phyloP scores from a whole-genome alignment of 1,140 invertebrate species.

The Wiebesia pumilae region DNA sequence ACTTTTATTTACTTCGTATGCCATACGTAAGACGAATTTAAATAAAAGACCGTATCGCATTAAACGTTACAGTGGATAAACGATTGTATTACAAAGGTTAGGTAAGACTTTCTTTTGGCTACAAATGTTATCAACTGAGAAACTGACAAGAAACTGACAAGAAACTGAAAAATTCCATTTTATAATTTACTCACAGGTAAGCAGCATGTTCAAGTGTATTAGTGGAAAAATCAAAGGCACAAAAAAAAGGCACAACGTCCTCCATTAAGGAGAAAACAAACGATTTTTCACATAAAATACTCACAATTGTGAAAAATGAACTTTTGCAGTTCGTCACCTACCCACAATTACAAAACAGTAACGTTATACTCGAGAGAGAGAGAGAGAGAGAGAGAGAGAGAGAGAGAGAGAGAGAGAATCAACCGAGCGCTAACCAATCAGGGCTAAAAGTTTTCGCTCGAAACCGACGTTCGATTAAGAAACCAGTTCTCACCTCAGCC shows the following conservation, averaged over 20 bases:
- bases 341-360: neutral
- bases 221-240: neutral
- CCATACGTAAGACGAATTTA: too few species aligned
- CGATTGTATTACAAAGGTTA: neutral
- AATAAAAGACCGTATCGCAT: too few species aligned
- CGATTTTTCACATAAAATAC: neutral
- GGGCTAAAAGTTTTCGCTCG: neutral
- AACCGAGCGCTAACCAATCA: too few species aligned
- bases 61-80: neutral
- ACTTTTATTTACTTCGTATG: too few species aligned
- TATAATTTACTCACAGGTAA: neutral
- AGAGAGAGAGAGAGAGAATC: too few species aligned
- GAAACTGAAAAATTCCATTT: neutral
- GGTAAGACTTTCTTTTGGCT: neutral
- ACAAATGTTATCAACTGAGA: neutral
- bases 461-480: neutral
- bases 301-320: neutral
- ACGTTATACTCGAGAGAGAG: neutral
- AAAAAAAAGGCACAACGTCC: neutral
- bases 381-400: too few species aligned
- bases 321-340: neutral
- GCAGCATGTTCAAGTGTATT: neutral
- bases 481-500: conserved; percentile 78
- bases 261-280: neutral
- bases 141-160: neutral